Base-by-base conservation (phyloP, 2,797 vertebrate genomes). In the Vultur gryphus region DNA sequence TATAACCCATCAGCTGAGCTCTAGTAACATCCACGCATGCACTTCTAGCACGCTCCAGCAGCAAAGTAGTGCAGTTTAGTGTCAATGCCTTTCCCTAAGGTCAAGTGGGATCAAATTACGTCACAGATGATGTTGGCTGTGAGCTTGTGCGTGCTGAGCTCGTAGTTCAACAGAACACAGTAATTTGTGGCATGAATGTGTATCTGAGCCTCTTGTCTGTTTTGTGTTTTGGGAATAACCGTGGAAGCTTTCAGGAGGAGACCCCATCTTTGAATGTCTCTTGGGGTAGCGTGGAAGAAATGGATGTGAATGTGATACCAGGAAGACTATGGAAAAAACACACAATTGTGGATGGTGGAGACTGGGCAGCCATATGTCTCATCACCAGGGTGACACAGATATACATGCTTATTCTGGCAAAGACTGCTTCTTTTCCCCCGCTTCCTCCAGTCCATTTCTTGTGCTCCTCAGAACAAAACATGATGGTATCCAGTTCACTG, bases 81-180 rank as follows among this genome's bases (percentile, higher is more conserved):
- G 62, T 62, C 70, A 33, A 0, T 61, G 49, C 58, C 39, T 93
- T 86, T 82, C 54, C 10, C 17, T 58, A 41, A 76, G 51, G 73
- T 72, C 66, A 93, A 11, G 19, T 29, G 33, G 54, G 28, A 43
- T 69, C 35, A 82, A 83, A 58, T 79, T 37, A 69, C 0, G 3
- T 73, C 66, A 25, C 51, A 66, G 35, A 48, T 39, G 46, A 69
- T 19, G 43, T 11, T 72, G 46, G 44, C 43, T 82, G 43, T 54
- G 51, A 90, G 25, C 25, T 44, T 3, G 1, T 79, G 20, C 1
- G 4, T 58, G 23, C 88, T 78, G 57, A 46, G 55, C 41, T 95
- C 0, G 0, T 37, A 54, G 73, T 44, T 84, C 65, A 86, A 14
- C 48, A 84, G 57, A 65, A 69, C 0, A 0, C 10, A 54, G 37